These are phyloP conservation scores for Epinotia demarniana DNA, from an alignment of 2,888 invertebrate genomes.

Conservation along the genomic window DNA sequence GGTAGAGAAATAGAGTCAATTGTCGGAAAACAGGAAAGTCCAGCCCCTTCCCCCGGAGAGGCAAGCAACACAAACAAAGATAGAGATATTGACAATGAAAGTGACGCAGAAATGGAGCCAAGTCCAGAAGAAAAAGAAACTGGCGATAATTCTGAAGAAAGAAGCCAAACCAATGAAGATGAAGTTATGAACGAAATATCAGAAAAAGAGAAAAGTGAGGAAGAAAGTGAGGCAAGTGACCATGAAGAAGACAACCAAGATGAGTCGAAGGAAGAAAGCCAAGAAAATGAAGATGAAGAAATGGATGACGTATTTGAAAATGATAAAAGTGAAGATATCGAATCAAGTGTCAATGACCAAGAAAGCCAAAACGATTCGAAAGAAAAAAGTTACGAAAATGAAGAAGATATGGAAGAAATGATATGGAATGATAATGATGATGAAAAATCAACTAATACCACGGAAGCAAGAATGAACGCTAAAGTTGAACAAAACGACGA, in stretches of 20 bases:
- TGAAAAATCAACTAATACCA: conserved; percentile 20
- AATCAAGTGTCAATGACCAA: not conserved
- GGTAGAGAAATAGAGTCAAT: not conserved
- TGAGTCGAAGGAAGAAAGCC: not conserved
- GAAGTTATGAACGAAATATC: conserved; percentile 5
- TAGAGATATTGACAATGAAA: not conserved
- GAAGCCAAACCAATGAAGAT: not conserved
- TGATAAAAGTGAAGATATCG: not conserved
- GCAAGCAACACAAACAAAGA: conserved; percentile 2
- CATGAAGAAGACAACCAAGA: not conserved
- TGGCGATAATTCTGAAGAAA: not conserved
- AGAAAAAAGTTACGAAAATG: conserved; percentile 25
- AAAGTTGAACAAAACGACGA: conserved; percentile 33
- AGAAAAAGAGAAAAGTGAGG: not conserved
- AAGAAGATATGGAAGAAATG: conserved; percentile 37
- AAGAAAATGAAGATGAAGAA: not conserved
- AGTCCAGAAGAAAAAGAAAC: conserved; percentile 11
- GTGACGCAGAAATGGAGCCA: conserved; percentile 3
- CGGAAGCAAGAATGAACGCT: conserved; percentile 7
- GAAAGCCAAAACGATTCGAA: conserved; percentile 24
- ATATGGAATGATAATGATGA: conserved; percentile 36
- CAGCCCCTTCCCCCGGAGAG: conserved; percentile 28
- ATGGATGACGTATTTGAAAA: not conserved
- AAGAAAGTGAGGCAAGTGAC: not conserved
- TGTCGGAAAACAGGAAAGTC: not conserved